Percentiles rank a stretch among this genome's conserved stretches.
Conservation (phyloP, 2,888 invertebrate genomes). For the Acanthosoma haemorrhoidale region DNA sequence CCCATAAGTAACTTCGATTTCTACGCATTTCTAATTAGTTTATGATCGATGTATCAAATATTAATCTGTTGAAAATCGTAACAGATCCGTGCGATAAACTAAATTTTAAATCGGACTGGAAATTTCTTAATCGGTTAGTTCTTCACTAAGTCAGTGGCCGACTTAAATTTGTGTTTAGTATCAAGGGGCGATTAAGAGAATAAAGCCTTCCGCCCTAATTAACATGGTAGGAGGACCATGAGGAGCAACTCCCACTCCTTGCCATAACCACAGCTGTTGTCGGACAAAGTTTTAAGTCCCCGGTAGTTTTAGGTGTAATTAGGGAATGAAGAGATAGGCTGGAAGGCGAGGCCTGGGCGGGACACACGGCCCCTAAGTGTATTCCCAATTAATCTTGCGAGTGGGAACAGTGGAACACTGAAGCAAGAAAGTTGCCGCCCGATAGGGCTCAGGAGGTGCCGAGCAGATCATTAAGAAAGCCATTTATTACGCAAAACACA, state of each 20-base stretch:
- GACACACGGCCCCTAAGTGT: not conserved
- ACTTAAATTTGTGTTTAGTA: no score
- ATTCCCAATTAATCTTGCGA: not conserved
- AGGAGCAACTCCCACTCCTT: no score
- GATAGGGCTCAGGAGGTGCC: not conserved
- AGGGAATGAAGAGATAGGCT: conserved; percentile 12
- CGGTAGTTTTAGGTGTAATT: not conserved
- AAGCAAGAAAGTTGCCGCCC: not conserved
- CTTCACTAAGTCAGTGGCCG: no score
- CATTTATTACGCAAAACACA: conserved; percentile 19
- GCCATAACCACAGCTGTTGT: not conserved
- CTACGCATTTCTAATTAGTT: no score
- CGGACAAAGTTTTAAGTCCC: not conserved
- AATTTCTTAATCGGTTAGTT: no score
- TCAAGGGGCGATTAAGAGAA: no score
- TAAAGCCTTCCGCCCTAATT: not conserved
- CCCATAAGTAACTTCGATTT: no score
- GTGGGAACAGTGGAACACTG: not conserved
- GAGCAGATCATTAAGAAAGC: conserved; percentile 18
- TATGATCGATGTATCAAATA: no score
- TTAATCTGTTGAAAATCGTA: no score
- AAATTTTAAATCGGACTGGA: no score
- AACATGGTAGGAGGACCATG: no score
- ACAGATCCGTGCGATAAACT: no score
- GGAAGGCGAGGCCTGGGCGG: not conserved